Evolutionary conservation across 2,113 vertebrate species (phyloP).

Genomic region (Falcunculus frontatus): DNA sequence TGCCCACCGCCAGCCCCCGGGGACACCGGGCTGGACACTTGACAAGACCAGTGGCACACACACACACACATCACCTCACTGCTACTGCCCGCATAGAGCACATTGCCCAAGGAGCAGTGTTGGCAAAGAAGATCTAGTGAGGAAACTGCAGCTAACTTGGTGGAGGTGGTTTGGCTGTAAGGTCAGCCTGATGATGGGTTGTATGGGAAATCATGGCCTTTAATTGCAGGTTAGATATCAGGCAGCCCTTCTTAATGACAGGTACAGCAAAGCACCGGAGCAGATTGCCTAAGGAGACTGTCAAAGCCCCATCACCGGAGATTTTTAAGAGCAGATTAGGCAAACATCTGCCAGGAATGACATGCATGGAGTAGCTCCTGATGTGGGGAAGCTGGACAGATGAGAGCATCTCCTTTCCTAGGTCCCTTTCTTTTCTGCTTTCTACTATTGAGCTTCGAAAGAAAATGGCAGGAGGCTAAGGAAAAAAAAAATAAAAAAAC

Average conservation of each 20-base stretch:
- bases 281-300: constrained; percentile 51
- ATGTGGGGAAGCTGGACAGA: background rate
- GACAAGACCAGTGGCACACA: background rate
- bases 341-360: constrained; percentile 45
- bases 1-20: background rate
- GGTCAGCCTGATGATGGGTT: background rate
- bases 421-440: background rate
- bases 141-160: background rate
- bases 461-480: background rate
- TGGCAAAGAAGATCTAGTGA: background rate
- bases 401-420: background rate
- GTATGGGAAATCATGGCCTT: background rate
- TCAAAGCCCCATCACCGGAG: constrained; percentile 24
- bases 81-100: background rate
- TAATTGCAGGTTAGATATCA: constrained; percentile 38
- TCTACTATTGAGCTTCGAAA: background rate
- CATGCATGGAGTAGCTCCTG: background rate
- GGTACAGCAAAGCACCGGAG: background rate
- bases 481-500: background rate
- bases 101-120: accelerated
- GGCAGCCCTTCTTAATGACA: constrained; percentile 30
- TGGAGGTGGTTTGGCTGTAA: background rate
- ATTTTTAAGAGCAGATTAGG: constrained; percentile 11
- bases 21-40: background rate
- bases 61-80: background rate